Percentiles rank a stretch among this genome's conserved stretches.
phyloP scores from a whole-genome alignment of 2,888 invertebrate species.

The Mantis religiosa region DNA sequence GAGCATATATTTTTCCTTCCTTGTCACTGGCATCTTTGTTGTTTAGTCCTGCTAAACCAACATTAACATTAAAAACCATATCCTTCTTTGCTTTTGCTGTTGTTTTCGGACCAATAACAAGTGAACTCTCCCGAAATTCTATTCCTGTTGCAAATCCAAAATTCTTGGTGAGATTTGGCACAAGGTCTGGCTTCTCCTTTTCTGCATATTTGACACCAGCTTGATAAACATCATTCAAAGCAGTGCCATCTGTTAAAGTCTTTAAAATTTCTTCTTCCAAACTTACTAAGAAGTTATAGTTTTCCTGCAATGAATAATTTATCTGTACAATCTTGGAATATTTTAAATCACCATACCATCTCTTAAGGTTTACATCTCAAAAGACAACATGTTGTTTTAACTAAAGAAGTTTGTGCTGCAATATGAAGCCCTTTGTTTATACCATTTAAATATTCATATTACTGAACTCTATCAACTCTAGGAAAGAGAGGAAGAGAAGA shows the following conservation, averaged over 20 bases:
- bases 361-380: neutral
- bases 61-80: conserved; percentile 94
- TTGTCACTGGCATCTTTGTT: conserved; percentile 81
- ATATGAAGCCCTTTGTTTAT: no score
- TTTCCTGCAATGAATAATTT: conserved; percentile 56
- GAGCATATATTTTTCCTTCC: conserved; percentile 84
- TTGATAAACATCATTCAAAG: conserved; percentile 84
- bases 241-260: conserved; percentile 73
- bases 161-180: conserved; percentile 88
- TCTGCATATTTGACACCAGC: conserved; percentile 76
- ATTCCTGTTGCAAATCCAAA: conserved; percentile 98
- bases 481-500: no score
- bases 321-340: neutral
- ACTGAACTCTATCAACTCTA: no score
- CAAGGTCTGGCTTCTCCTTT: conserved; percentile 77
- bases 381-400: no score
- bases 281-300: conserved; percentile 87
- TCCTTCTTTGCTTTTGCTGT: conserved; percentile 76
- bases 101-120: conserved; percentile 89
- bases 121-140: conserved; percentile 93
- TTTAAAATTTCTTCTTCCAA: conserved; percentile 89
- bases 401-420: no score
- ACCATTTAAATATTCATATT: no score
- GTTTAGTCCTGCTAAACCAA: conserved; percentile 81
- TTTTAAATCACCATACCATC: neutral